These are phyloP conservation scores for Leguminivora glycinivorella DNA, from an alignment of 1,140 invertebrate genomes.

Conservation along the genomic window DNA sequence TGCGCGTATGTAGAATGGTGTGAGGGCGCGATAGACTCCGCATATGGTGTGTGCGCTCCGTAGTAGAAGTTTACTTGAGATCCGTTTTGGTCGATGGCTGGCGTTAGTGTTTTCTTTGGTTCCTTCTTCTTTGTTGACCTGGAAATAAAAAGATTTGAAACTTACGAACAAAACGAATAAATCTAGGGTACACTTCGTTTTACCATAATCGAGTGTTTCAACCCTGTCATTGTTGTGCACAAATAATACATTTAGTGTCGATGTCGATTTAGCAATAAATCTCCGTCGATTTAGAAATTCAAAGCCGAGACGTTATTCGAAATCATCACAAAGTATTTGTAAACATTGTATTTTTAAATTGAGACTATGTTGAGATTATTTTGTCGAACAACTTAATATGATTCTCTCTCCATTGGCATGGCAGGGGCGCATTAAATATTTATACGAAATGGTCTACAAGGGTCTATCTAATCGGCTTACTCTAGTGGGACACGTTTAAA, in stretches of 20 bases:
- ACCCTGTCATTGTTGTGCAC: too few species aligned
- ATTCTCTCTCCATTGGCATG: neutral
- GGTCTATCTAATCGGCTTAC: neutral
- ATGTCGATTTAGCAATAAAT: too few species aligned
- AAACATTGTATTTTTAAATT: too few species aligned
- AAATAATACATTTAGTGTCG: too few species aligned
- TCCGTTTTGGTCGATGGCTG: conserved; percentile 92
- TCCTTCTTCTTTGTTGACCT: conserved; percentile 90
- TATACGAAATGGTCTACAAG: neutral
- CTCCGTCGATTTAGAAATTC: too few species aligned
- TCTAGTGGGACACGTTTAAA: neutral
- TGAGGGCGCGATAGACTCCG: conserved; percentile 95
- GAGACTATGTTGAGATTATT: too few species aligned
- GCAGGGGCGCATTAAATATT: neutral
- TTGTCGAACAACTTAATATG: neutral
- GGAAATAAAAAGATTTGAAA: conserved; percentile 25
- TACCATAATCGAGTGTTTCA: too few species aligned
- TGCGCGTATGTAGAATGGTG: conserved; percentile 97
- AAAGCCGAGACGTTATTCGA: too few species aligned
- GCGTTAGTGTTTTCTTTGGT: conserved; percentile 92
- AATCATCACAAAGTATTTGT: too few species aligned
- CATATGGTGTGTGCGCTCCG: conserved; percentile 93
- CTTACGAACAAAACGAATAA: conserved; percentile 1
- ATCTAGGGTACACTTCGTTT: neutral
- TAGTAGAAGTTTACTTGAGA: conserved; percentile 98